Conservation (phyloP, 1,140 invertebrate species). For the Drosophila nikananu region DNA sequence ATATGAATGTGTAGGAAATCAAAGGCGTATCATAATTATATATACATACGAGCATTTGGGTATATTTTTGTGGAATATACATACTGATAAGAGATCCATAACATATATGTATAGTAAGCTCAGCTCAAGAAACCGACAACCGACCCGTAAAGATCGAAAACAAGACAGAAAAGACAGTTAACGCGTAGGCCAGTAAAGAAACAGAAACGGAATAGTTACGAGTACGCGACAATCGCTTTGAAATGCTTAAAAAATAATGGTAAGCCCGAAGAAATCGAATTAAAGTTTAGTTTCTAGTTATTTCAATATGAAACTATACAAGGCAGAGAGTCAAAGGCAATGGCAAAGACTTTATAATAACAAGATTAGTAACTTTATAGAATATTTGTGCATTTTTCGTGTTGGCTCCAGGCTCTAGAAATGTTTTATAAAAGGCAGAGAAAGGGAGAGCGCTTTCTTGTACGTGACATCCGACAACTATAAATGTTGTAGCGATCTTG, state of each 20-base stretch:
- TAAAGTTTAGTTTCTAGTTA: constrained; percentile 58
- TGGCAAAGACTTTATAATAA: neutral
- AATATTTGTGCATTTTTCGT: too few relatives aligned
- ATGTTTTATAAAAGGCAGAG: too few relatives aligned
- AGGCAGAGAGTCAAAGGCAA: constrained; percentile 31
- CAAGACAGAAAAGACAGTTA: constrained; percentile 49
- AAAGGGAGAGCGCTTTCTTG: too few relatives aligned
- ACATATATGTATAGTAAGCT: constrained; percentile 41
- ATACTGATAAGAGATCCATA: constrained; percentile 40
- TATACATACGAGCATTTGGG: constrained; percentile 68
- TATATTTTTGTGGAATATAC: constrained; percentile 81
- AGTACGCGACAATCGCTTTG: constrained; percentile 82
- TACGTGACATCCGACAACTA: too few relatives aligned
- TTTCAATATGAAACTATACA: constrained; percentile 66
- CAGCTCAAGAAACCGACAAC: constrained; percentile 68
- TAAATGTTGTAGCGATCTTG: too few relatives aligned
- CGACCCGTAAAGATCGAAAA: constrained; percentile 23
- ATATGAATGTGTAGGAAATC: constrained; percentile 61
- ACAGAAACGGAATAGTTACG: constrained; percentile 50
- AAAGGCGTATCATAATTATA: constrained; percentile 54
- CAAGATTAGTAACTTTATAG: neutral
- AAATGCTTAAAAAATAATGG: constrained; percentile 67
- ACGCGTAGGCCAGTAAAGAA: constrained; percentile 74
- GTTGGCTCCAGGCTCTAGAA: too few relatives aligned
- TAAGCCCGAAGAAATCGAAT: constrained; percentile 42